phyloP scores from a whole-genome alignment of 2,888 invertebrate genomes.

The Leucania comma region DNA sequence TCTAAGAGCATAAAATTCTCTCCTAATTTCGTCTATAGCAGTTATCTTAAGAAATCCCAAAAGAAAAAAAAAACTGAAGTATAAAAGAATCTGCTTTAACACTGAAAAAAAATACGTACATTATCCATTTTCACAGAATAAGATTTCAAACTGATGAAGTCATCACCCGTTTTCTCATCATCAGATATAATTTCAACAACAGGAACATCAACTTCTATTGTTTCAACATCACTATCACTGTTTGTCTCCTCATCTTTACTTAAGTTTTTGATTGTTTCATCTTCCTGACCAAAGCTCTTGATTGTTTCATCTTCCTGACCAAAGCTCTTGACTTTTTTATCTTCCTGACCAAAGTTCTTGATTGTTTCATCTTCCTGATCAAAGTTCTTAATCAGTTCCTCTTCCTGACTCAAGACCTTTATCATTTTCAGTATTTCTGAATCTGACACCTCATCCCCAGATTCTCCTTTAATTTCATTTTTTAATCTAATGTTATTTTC shows the following conservation, averaged over 20 bases:
- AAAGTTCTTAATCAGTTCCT: not conserved
- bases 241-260: not conserved
- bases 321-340: not conserved
- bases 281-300: not conserved
- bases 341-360: too few species aligned
- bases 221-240: constrained; percentile 36
- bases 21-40: too few species aligned
- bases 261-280: not conserved
- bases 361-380: not conserved
- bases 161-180: constrained; percentile 37
- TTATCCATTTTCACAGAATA: constrained; percentile 9
- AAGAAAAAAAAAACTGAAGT: too few species aligned
- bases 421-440: constrained; percentile 8
- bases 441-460: not conserved
- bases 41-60: too few species aligned
- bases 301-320: not conserved
- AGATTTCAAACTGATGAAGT: constrained; percentile 34
- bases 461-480: constrained; percentile 30
- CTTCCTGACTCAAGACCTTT: not conserved
- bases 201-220: constrained; percentile 18
- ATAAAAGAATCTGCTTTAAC: not conserved
- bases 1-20: too few species aligned
- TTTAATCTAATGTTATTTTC: constrained; percentile 3
- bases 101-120: constrained; percentile 8
- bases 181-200: constrained; percentile 38